Evolutionary conservation across 2,797 vertebrate genomes (phyloP), one percentile per base, ranked within the genome.

Genomic region (Gymnodraco acuticeps): DNA sequence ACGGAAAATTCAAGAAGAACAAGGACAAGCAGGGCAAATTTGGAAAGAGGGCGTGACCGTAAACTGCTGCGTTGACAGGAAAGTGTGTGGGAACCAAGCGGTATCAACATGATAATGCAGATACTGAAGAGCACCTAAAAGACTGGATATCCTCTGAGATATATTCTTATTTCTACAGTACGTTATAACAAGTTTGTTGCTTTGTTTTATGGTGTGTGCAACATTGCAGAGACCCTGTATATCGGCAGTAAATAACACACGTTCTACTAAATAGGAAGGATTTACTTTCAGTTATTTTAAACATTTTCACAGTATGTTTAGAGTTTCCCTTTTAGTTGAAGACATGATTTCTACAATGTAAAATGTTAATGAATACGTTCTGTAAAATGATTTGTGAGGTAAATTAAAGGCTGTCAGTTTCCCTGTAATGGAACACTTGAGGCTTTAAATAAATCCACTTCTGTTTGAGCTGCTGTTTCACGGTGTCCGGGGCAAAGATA

Each of bases 371-470:
- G 6, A 5, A 62, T 65, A 58, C 5, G 0, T 15, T 72, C 53
- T 58, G 14, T 2, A n/a, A 67, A 77, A 7, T 42, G 20, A 80
- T 54, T 70, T 23, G 9, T 87, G 87, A 92, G 82, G 83, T 91
- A 81, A 84, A 20, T 75, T 33, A 20, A 16, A 51, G 45, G 51
- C 3, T 80, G 54, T 53, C 31, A 5, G 14, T 31, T 73, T 16
- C 38, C 9, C 19, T 20, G 27, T 38, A 20, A 19, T 0, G 1
- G 10, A 94, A 82, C 23, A 96, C 75, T 56, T 69, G 77, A 70
- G 95, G 91, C 72, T 95, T 94, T 61, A 97, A 65, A 42, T 94
- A 74, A 10, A 70, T 89, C 98, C 98, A 99, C 19, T 88, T 95
- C 64, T 95, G 93, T 86, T 84, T 95, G 45, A 99, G 94, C 80